Conservation (phyloP, 2,888 invertebrate genomes). For the Xestoiulus laeticollis region DNA sequence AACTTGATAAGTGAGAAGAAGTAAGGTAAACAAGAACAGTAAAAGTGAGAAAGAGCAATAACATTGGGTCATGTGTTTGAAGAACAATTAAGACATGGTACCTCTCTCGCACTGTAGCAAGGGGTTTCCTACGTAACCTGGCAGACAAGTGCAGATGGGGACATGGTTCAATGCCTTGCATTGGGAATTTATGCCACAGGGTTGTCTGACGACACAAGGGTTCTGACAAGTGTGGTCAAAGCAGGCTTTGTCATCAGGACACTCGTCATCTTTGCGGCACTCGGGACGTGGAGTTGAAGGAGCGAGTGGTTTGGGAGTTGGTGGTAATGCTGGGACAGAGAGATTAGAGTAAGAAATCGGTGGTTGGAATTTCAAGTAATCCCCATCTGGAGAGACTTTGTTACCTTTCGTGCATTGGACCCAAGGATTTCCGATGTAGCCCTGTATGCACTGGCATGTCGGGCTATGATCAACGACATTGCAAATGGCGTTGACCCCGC, state of each 20-base stretch:
- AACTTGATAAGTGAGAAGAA: too few relatives aligned
- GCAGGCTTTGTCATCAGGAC: constrained; percentile 61
- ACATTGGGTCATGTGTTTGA: too few relatives aligned
- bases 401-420: too few relatives aligned
- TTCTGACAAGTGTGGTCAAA: constrained; percentile 61
- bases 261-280: constrained; percentile 61
- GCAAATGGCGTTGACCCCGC: constrained; percentile 81
- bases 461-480: constrained; percentile 63
- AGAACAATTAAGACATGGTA: too few relatives aligned
- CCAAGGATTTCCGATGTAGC: constrained; percentile 59
- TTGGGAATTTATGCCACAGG: constrained; percentile 80
- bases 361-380: too few relatives aligned
- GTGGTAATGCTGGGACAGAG: constrained; percentile 16
- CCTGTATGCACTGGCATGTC: constrained; percentile 60
- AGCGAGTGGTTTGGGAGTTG: not conserved
- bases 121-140: constrained; percentile 65
- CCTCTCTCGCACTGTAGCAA: too few relatives aligned
- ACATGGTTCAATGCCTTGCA: constrained; percentile 71
- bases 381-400: too few relatives aligned
- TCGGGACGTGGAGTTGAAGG: too few relatives aligned
- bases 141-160: constrained; percentile 56
- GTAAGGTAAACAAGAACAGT: too few relatives aligned
- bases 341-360: too few relatives aligned
- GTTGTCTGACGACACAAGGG: constrained; percentile 77
- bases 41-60: too few relatives aligned